Base-by-base conservation (phyloP, 2,888 invertebrate species). In the Dicyrtoma fusca region DNA sequence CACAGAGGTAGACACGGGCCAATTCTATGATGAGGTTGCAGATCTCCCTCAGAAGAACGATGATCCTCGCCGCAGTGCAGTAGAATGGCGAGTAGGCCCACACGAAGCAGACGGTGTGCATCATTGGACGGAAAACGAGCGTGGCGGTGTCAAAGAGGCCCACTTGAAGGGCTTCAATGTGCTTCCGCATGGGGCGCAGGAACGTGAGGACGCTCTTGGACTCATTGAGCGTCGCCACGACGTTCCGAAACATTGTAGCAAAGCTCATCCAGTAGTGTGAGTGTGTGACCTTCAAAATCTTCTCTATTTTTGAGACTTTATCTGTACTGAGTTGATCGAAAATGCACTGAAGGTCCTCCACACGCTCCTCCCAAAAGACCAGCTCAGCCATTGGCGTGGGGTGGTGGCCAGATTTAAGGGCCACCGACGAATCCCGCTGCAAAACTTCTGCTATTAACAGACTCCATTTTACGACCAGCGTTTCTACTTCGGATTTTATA, bases 191-290 rank as follows among this genome's bases (percentile, higher is more conserved):
- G 0, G 96, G 94, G 81, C 90, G 90, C 80, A 97, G 85, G 83
- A 94, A 93, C 61, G 93, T 84, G 73, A 91, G 90, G 78, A 97
- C 94, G 83, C 97, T 95, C 82, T 91, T 90, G 13, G 97, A 92
- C 85, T 97, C 97, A 0, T 92, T 91, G 76, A 97, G 85, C 57
- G 94, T 92, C 87, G 86, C 89, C 1, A 95, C 92, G 26, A 96
- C 92, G 83, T 94, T 95, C 81, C 92, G 90, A 83, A 95, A 95
- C 63, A 96, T 86, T 62, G 90, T 90, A 81, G 91, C 92, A 84
- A 96, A 96, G 81, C 95, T 92, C 1, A 92, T 92, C 83, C 91
- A 95, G 83, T 97, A 97, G 8, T 95, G 95, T 77, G 95, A 96
- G 74, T 91, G 0, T 95, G 93, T 93, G 82, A 91, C 90, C 84